Percentiles rank a stretch among this genome's conserved stretches.
phyloP scores from a whole-genome alignment of 2,797 vertebrate genomes.

The Clarias laeviceps region DNA sequence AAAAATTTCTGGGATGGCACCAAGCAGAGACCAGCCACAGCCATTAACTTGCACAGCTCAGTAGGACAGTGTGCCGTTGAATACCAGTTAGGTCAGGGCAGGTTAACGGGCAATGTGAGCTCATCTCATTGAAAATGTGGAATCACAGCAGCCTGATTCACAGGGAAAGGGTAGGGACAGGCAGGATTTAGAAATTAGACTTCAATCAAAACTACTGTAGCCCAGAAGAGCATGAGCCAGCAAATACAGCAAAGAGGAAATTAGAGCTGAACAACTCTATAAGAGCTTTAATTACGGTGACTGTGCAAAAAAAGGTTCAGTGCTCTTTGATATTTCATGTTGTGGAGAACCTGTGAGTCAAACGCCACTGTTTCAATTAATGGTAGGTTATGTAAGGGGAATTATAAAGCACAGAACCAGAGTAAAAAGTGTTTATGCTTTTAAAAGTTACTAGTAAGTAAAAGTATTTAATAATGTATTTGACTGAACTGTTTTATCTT shows the following conservation, averaged over 20 bases:
- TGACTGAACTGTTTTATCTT: slow-evolving; percentile 15
- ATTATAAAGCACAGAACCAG: slow-evolving; percentile 32
- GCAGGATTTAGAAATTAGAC: slow-evolving; percentile 20
- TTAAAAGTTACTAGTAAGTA: slow-evolving; percentile 15
- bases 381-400: slow-evolving; percentile 17
- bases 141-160: slow-evolving; percentile 47
- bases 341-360: slow-evolving; percentile 35
- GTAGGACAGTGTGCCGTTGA: slow-evolving; percentile 39
- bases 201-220: slow-evolving; percentile 45
- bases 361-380: slow-evolving; percentile 17
- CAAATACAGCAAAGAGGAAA: slow-evolving; percentile 6
- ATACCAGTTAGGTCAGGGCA: slow-evolving; percentile 38
- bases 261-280: slow-evolving; percentile 31
- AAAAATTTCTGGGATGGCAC: slow-evolving; percentile 52
- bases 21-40: slow-evolving; percentile 58
- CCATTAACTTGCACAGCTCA: slow-evolving; percentile 58
- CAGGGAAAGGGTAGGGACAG: slow-evolving; percentile 25
- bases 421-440: slow-evolving; percentile 33
- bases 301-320: slow-evolving; percentile 14
- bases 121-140: slow-evolving; percentile 48
- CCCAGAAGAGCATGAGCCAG: slow-evolving; percentile 47
- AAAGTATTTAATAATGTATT: slow-evolving; percentile 15
- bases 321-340: slow-evolving; percentile 15
- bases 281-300: not conserved
- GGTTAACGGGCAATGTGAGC: slow-evolving; percentile 49